Base-by-base conservation (phyloP, 1,140 invertebrate genomes). In the Brevipalpus yothersi region DNA sequence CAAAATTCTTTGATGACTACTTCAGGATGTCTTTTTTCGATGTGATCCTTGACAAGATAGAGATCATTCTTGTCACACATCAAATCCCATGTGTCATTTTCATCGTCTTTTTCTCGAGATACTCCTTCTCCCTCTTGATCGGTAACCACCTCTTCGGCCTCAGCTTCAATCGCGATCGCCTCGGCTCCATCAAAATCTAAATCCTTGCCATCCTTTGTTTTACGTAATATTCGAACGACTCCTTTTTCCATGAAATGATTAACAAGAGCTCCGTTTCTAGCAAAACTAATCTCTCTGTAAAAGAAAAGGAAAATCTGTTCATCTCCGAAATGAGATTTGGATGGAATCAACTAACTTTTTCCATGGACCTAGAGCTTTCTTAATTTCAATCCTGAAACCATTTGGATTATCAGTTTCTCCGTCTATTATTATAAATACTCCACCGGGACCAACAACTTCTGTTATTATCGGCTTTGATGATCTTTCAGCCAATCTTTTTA, bases 401-500 rank as follows among this genome's bases (percentile, higher is more conserved):
- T 41, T 60, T 4, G 62, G 9, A 53, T 66, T 68, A 43, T 66
- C 67, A n/a, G 67, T 61, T 43, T 67, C 58, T 47, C 63, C 56
- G 40, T 68, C 66, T 2, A 64, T 15, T 11, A 68, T n/a, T 7
- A 68, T 13, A 21, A 64, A 57, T 15, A 57, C 41, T 23, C 61
- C 62, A 21, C 66, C 64, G 8, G 67, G 67, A 13, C 63, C 66
- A 21, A 63, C 23, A 12, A 67, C 61, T 59, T 68, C 67, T 12
- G 65, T 12, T 12, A 62, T 58, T 40, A 61, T 58, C 23, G 56
- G 17, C 40, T 64, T 60, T 1, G 58, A 42, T 41, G 65, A 65
- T 40, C 63, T 64, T 40, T 66, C 61, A 53, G 60, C 66, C 15
- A 74, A 67, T 65, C 69, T 76, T 64, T 78, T 75, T 0, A 83